Evolutionary conservation across 2,888 invertebrate species (phyloP).

Genomic region (Sarcophaga variegata): DNA sequence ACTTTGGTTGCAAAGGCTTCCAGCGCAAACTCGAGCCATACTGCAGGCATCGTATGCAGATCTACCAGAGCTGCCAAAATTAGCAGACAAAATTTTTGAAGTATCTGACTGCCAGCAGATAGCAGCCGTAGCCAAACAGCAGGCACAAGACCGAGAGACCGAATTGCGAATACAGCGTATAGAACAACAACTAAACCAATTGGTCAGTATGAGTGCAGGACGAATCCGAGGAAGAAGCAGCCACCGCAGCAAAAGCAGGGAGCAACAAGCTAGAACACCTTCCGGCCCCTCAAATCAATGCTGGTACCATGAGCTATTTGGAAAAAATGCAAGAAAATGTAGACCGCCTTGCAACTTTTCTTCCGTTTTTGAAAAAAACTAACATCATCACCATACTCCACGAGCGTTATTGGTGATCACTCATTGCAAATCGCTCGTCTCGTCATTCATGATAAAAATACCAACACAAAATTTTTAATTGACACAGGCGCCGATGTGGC

Average conservation of each 20-base stretch:
- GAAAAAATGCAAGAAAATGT: slow-evolving; percentile 10
- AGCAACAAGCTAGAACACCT: not conserved
- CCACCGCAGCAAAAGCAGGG: not conserved
- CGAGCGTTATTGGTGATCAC: not conserved
- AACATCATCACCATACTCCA: not conserved
- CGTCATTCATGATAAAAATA: not conserved
- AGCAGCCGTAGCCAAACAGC: too few species aligned
- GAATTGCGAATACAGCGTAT: slow-evolving; percentile 11
- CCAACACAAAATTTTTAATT: not conserved
- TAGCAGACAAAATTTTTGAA: slow-evolving; percentile 13
- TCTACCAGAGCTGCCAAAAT: slow-evolving; percentile 6
- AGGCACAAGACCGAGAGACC: too few species aligned
- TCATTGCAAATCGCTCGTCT: not conserved
- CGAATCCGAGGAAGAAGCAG: not conserved
- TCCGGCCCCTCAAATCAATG: not conserved
- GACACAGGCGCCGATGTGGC: too few species aligned
- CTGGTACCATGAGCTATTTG: slow-evolving; percentile 16
- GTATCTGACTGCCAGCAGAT: not conserved
- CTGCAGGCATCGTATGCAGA: not conserved
- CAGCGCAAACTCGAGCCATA: too few species aligned
- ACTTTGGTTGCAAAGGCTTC: too few species aligned
- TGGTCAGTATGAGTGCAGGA: not conserved
- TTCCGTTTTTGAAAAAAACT: slow-evolving; percentile 1
- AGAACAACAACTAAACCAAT: slow-evolving; percentile 16
- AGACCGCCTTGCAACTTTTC: slow-evolving; percentile 17